Base-by-base conservation (phyloP, 2,113 vertebrate species). In the Synchiropus splendidus region DNA sequence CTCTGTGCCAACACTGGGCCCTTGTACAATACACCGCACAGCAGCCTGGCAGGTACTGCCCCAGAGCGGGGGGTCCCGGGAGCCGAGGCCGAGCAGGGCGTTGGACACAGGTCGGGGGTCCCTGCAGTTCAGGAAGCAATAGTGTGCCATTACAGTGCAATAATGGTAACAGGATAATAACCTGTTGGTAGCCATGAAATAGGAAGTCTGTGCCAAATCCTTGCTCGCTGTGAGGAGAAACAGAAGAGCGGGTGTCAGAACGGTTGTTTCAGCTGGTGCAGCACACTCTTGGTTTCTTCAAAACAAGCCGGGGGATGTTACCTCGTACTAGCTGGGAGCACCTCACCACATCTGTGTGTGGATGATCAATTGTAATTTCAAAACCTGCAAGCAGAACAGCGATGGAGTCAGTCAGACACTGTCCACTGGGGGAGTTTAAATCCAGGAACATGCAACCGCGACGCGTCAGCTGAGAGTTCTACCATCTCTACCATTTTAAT, bases 141-240 rank as follows among this genome's bases (percentile, higher is more conserved):
- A 97, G 94, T 94, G 95, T 95, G 95, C 94, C 91, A 89, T 90
- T 90, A 95, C 90, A 96, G 94, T 97, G 95, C 95, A 94, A 97
- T 86, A 95, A 94, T 64, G 96, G 89, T 92, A 90, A 94, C 93
- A 96, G 95, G 92, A 91, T 98, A 98, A 97, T 92, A 94, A 98
- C 95, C 95, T 98, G 95, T 98, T 98, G 94, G 95, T 98, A 98
- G 95, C 95, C 95, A 98, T 98, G 90, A 98, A 98, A 98, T 98
- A 98, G 87, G 95, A 98, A 87, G 95, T 98, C 94, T 98, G 95
- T 89, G 95, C 94, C 95, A 98, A 95, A 87, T 98, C 95, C 93
- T 97, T 98, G 94, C 95, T 98, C 86, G 95, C 95, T 98, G 92
- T 44, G 63, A 74, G 61, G 62, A 63, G 61, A 48, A 57, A 65